These are phyloP conservation scores for Oscheius onirici DNA, from an alignment of 2,888 invertebrate species.

Conservation along the genomic window DNA sequence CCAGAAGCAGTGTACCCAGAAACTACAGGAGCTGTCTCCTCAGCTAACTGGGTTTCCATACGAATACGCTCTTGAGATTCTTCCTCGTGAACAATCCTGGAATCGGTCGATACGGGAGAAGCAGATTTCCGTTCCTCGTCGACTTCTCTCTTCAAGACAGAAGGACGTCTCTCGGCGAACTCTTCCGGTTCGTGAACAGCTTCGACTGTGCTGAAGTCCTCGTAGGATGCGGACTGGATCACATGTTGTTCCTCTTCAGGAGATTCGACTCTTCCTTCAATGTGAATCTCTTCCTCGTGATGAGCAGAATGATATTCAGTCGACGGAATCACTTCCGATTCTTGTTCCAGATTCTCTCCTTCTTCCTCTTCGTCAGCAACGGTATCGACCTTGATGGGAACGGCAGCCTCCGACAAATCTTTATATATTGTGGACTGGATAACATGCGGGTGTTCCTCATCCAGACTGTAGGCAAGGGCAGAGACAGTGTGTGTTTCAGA, in stretches of 20 bases:
- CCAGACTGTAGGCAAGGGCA: too few relatives aligned
- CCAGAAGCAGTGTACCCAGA: not conserved
- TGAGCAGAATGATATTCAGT: constrained; percentile 5
- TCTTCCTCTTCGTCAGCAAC: constrained; percentile 21
- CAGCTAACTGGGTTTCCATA: not conserved
- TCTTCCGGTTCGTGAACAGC: constrained; percentile 19
- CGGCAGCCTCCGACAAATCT: too few relatives aligned
- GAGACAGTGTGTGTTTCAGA: too few relatives aligned
- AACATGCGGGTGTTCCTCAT: too few relatives aligned
- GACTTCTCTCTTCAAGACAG: not conserved
- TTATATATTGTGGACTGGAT: too few relatives aligned
- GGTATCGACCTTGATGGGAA: not conserved
- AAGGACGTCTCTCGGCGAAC: not conserved
- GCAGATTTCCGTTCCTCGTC: constrained; percentile 20
- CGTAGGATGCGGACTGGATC: constrained; percentile 19
- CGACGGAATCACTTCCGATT: not conserved
- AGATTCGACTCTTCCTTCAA: not conserved
- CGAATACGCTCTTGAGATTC: not conserved
- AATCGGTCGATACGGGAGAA: constrained; percentile 25
- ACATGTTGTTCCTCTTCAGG: constrained; percentile 24
- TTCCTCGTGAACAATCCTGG: constrained; percentile 18
- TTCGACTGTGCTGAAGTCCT: not conserved
- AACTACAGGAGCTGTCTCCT: constrained; percentile 11
- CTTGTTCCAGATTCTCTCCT: not conserved
- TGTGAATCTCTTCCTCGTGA: constrained; percentile 1